A percentile compares a stretch with the other conserved stretches of the same genome.
These are phyloP conservation scores for Hydropsyche betteni DNA, from an alignment of 2,888 invertebrate species.

Conservation along the genomic window DNA sequence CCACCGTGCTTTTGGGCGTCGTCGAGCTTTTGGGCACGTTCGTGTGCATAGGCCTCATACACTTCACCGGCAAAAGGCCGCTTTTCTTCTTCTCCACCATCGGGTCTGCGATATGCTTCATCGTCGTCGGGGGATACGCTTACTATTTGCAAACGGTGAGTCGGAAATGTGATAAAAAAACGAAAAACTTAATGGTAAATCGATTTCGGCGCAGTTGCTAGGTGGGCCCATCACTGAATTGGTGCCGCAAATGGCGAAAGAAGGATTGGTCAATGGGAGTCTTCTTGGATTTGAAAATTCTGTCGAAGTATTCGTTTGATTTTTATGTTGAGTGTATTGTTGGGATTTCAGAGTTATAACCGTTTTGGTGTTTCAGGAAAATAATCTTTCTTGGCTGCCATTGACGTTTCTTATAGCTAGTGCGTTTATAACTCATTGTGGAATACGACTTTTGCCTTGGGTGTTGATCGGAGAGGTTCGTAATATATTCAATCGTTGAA, in stretches of 20 bases:
- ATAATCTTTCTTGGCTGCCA: conserved; percentile 73
- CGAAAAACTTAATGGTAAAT: too few species aligned
- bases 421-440: conserved; percentile 75
- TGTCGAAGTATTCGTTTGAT: too few species aligned
- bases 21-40: conserved; percentile 75
- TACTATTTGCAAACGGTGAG: conserved; percentile 52
- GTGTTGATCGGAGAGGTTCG: conserved; percentile 79
- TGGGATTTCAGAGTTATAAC: neutral
- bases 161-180: too few species aligned
- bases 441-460: conserved; percentile 80
- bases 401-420: conserved; percentile 71
- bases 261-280: too few species aligned
- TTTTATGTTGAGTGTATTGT: neutral
- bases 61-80: conserved; percentile 77
- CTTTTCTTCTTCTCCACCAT: conserved; percentile 73
- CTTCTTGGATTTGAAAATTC: too few species aligned
- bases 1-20: conserved; percentile 76
- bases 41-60: conserved; percentile 73
- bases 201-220: neutral
- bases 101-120: conserved; percentile 73
- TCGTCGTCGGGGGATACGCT: conserved; percentile 69
- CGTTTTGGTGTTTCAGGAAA: conserved; percentile 56
- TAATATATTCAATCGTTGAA: conserved; percentile 39
- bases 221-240: conserved; percentile 6
- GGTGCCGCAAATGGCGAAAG: neutral